phyloP scores from a whole-genome alignment of 2,113 vertebrate species.

The Glaucidium brasilianum region DNA sequence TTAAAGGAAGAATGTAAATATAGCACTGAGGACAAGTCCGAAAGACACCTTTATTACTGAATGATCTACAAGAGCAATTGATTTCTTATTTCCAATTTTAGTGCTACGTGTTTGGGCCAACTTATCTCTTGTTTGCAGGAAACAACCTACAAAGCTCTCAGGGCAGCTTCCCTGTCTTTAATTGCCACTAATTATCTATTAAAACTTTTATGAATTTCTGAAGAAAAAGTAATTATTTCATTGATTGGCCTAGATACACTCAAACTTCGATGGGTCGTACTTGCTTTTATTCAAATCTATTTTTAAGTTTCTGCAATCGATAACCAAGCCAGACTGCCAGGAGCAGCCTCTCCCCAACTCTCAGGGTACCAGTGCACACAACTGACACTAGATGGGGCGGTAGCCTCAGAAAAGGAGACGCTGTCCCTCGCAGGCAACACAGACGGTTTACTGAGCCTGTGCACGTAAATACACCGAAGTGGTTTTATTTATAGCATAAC shows the following conservation, averaged over 20 bases:
- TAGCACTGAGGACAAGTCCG: not conserved
- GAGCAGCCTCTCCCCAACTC: rapidly evolving
- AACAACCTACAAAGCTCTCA: not conserved
- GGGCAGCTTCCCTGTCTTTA: not conserved
- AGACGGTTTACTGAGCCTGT: rapidly evolving
- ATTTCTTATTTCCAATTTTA: not conserved
- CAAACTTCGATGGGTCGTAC: not conserved
- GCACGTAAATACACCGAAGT: not conserved
- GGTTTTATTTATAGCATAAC: not conserved
- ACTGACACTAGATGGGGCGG: constrained; percentile 4
- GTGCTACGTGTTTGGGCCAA: not conserved
- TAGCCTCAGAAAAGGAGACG: not conserved
- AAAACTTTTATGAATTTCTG: not conserved
- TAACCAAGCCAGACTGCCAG: rapidly evolving
- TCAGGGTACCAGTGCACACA: rapidly evolving
- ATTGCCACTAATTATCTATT: not conserved
- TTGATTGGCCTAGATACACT: not conserved
- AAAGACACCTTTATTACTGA: not conserved
- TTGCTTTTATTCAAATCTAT: rapidly evolving
- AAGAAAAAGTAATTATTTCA: not conserved
- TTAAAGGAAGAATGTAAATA: not conserved
- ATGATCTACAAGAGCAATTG: not conserved
- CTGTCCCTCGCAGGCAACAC: rapidly evolving
- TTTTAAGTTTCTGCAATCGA: rapidly evolving
- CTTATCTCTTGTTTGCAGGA: not conserved